A percentile compares a stretch with the other conserved stretches of the same genome.
These are phyloP conservation scores for Oreortyx pictus DNA, from an alignment of 2,797 vertebrate genomes.

Conservation along the genomic window DNA sequence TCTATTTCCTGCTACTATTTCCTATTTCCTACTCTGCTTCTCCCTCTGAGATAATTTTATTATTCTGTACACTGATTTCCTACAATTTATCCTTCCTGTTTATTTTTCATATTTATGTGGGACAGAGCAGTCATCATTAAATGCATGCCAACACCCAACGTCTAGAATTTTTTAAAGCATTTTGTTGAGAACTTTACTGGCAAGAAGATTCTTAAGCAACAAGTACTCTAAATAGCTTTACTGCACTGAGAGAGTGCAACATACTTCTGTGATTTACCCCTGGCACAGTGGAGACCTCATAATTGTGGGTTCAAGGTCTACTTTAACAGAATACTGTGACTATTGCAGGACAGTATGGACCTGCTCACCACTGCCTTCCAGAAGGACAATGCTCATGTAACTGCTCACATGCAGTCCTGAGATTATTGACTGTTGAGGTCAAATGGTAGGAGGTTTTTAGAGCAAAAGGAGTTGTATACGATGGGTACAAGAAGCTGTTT, in stretches of 20 bases:
- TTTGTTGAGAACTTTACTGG: neutral
- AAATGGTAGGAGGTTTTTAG: neutral
- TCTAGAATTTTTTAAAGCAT: neutral
- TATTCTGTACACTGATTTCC: neutral
- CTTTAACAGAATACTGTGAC: neutral
- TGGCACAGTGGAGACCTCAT: neutral
- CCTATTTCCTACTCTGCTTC: no score
- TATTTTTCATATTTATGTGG: neutral
- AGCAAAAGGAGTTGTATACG: neutral
- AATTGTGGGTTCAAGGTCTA: neutral
- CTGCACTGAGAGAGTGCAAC: neutral
- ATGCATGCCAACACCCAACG: neutral
- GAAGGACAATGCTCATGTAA: neutral
- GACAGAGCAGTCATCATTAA: neutral
- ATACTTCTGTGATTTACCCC: neutral
- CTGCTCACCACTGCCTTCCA: neutral
- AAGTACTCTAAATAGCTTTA: neutral
- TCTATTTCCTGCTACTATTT: neutral
- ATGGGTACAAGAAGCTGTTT: neutral
- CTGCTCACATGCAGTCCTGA: neutral
- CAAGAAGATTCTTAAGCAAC: neutral
- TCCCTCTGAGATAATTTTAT: neutral
- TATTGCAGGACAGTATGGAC: neutral
- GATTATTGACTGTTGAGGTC: neutral
- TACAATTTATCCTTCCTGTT: neutral